Evolutionary conservation across 2,797 vertebrate genomes (phyloP), one percentile per base, ranked within the genome.

Genomic region (Linurgus olivaceus): DNA sequence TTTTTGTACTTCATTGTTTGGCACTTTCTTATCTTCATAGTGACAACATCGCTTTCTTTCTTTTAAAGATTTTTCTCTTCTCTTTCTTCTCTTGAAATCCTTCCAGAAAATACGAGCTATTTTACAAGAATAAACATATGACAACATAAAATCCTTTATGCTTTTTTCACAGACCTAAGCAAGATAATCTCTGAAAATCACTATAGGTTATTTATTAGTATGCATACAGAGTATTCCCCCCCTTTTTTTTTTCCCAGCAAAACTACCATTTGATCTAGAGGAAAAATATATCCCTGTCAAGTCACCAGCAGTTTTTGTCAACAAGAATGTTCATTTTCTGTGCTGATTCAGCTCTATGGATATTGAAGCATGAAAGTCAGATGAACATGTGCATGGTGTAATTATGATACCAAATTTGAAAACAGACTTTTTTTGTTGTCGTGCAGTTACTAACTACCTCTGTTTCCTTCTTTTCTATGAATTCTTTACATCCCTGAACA

Each of bases 401-500:
- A 73, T 82, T 88, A 88, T 1, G 2, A 87, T 63, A 45, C 31
- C 57, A 61, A 1, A 74, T 88, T 48, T 89, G 57, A 89, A 93
- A 95, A 80, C 12, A 0, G 0, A 59, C 38, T 73, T 58, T 42
- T 67, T 71, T 61, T 58, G 44, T 90, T 86, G 82, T 72, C 1
- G 3, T 54, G n/a, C n/a, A 77, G 38, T 71, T 75, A 57, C 50
- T 75, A 71, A 17, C 76, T 72, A 51, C 21, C 29, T 77, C 63
- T 71, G 40, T 88, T 77, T 91, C 66, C 31, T 73, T 71, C 54
- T 71, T 93, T 74, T 3, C 0, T 70, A 40, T 17, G 45, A 76
- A 58, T 91, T 88, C 52, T 86, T 94, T 80, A 86, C 85, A 80
- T 91, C 73, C 68, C 52, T 71, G 67, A 90, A 80, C 65, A 94